A percentile compares a stretch with the other conserved stretches of the same genome.
These are phyloP conservation scores for Oryzias woworae DNA, from an alignment of 2,113 vertebrate species.

Conservation along the genomic window DNA sequence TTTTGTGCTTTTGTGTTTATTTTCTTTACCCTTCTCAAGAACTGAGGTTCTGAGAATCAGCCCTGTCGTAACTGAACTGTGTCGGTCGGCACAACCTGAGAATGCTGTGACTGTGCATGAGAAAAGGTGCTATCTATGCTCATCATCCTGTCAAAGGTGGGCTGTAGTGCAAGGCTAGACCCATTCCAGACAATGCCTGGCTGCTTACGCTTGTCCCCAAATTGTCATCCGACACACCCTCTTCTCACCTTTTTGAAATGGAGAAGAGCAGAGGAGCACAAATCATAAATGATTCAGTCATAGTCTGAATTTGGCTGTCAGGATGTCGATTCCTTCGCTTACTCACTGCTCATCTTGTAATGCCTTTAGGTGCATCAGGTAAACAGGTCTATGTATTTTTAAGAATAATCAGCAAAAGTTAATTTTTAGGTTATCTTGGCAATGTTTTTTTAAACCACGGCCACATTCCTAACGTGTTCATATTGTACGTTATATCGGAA, in stretches of 20 bases:
- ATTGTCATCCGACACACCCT: constrained; percentile 13
- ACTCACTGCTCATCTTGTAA: neutral
- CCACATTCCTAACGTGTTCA: too few relatives aligned
- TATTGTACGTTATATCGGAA: too few relatives aligned
- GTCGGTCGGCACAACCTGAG: neutral
- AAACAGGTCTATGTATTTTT: too few relatives aligned
- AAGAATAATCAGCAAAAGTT: too few relatives aligned
- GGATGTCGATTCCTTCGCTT: neutral
- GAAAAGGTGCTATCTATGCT: constrained; percentile 7
- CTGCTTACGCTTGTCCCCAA: constrained; percentile 4
- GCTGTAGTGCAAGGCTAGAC: neutral
- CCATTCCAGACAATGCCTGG: neutral
- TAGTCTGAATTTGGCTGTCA: neutral
- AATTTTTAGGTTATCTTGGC: too few relatives aligned
- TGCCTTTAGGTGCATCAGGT: neutral
- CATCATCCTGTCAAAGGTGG: constrained; percentile 11
- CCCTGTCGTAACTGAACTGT: constrained; percentile 1
- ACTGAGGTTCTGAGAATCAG: constrained; percentile 13
- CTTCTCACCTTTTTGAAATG: constrained; percentile 8
- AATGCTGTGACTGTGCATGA: constrained; percentile 1
- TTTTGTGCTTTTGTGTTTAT: constrained; percentile 5
- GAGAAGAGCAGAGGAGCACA: constrained; percentile 4
- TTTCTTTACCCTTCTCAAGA: neutral
- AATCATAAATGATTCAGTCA: constrained; percentile 8
- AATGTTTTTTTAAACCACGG: too few relatives aligned